These are phyloP conservation scores for Myocastor coypus DNA, from an alignment of 2,113 vertebrate genomes.

Conservation along the genomic window DNA sequence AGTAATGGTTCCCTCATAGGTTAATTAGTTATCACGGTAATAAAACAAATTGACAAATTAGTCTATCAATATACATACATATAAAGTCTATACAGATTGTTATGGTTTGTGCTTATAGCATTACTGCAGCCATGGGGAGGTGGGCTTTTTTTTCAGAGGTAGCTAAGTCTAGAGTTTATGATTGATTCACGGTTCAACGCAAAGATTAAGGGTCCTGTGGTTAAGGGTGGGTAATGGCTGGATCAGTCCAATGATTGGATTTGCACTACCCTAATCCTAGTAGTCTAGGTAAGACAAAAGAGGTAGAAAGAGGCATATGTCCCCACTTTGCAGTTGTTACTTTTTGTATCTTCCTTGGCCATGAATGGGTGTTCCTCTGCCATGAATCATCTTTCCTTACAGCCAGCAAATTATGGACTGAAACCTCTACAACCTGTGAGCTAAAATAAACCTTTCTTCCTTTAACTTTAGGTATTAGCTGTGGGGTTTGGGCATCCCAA, in stretches of 20 bases:
- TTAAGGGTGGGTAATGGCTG: neutral
- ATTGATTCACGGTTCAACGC: neutral
- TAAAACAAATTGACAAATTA: constrained; percentile 22
- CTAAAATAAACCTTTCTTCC: neutral
- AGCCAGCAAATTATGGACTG: neutral
- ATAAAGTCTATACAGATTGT: neutral
- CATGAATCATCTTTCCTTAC: neutral
- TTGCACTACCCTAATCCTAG: neutral
- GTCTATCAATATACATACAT: neutral
- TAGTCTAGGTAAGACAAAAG: neutral
- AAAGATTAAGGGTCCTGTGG: neutral
- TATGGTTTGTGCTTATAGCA: neutral
- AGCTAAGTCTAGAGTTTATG: neutral
- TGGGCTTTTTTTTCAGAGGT: neutral
- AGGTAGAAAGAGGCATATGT: neutral
- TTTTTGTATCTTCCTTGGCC: neutral
- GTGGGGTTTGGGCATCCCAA: neutral
- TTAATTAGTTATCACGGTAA: constrained; percentile 15
- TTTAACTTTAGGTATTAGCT: neutral
- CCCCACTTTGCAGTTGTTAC: neutral
- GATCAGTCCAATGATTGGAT: neutral
- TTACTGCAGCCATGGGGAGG: neutral
- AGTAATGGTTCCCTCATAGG: constrained; percentile 29
- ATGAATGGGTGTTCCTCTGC: neutral
- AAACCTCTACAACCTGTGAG: neutral